phyloP scores from a whole-genome alignment of 2,888 invertebrate genomes.

The Labia minor region DNA sequence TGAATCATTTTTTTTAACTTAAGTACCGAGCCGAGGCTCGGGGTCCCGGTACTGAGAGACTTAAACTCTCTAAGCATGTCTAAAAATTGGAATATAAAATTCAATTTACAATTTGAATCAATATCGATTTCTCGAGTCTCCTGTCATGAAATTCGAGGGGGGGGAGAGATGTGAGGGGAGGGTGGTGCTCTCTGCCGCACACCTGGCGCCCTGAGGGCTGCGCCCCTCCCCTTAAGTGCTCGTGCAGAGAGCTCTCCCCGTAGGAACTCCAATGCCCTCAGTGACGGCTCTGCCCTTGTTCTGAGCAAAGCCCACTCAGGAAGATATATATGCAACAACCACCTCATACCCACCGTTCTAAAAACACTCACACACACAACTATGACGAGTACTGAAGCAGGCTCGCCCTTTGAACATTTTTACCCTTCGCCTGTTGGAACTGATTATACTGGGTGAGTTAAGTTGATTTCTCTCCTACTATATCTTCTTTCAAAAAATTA shows the following conservation, averaged over 20 bases:
- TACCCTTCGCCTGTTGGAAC: conserved; percentile 2
- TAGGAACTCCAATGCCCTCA: not conserved
- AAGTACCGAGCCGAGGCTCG: too few species aligned
- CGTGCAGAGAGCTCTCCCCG: not conserved
- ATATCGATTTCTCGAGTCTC: not conserved
- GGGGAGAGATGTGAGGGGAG: not conserved
- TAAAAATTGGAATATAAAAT: too few species aligned
- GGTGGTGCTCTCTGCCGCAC: not conserved
- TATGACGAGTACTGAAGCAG: not conserved
- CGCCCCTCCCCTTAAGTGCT: not conserved
- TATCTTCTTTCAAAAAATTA: too few species aligned
- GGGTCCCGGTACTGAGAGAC: too few species aligned
- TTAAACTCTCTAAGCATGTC: too few species aligned
- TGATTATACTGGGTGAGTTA: not conserved
- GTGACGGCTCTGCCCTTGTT: not conserved
- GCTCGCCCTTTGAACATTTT: not conserved
- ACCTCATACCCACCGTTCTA: not conserved
- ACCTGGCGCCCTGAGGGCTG: not conserved
- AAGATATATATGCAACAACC: not conserved
- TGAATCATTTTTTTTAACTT: too few species aligned
- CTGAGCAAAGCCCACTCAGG: not conserved
- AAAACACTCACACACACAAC: not conserved
- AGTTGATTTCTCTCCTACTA: not conserved
- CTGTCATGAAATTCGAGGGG: not conserved
- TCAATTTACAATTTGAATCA: not conserved